A percentile compares a stretch with the other conserved stretches of the same genome.
Evolutionary conservation across 2,797 vertebrate species (phyloP).

Genomic region (Decapterus maruadsi): DNA sequence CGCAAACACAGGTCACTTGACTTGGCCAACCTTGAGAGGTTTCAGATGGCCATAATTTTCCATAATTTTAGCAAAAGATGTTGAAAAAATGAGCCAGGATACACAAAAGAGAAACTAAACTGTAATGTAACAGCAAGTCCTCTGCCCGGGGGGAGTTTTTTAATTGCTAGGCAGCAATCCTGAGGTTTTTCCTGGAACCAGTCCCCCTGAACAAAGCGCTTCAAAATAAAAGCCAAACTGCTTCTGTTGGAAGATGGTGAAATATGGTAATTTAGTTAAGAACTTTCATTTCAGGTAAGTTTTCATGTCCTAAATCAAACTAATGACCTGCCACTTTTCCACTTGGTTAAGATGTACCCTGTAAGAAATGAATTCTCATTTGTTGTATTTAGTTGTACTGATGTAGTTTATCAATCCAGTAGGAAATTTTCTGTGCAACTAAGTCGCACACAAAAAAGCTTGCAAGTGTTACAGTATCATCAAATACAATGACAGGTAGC

Average conservation of each 20-base stretch:
- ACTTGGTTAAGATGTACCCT: not conserved
- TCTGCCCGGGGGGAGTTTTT: constrained; percentile 35
- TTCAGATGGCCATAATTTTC: constrained; percentile 71
- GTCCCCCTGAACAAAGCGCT: constrained; percentile 20
- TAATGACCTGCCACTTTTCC: not conserved
- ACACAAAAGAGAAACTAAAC: constrained; percentile 53
- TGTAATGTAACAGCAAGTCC: constrained; percentile 57
- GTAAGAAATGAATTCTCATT: not conserved
- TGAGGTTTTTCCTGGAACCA: constrained; percentile 48
- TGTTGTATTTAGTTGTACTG: not conserved
- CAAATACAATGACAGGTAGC: not conserved
- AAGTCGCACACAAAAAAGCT: not conserved
- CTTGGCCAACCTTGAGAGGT: constrained; percentile 56
- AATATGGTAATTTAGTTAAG: not conserved
- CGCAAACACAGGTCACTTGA: constrained; percentile 50
- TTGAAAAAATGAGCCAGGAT: constrained; percentile 46
- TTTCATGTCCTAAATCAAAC: constrained; percentile 16
- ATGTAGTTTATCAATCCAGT: not conserved
- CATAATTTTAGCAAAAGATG: constrained; percentile 47
- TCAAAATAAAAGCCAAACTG: constrained; percentile 6
- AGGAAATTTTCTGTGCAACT: not conserved
- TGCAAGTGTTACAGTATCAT: not conserved
- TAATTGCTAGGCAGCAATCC: constrained; percentile 39
- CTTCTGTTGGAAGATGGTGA: constrained; percentile 1
- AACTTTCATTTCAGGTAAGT: not conserved